A percentile compares a stretch with the other conserved stretches of the same genome.
Evolutionary conservation across 2,113 vertebrate genomes (phyloP).

Genomic region (Balaeniceps rex): DNA sequence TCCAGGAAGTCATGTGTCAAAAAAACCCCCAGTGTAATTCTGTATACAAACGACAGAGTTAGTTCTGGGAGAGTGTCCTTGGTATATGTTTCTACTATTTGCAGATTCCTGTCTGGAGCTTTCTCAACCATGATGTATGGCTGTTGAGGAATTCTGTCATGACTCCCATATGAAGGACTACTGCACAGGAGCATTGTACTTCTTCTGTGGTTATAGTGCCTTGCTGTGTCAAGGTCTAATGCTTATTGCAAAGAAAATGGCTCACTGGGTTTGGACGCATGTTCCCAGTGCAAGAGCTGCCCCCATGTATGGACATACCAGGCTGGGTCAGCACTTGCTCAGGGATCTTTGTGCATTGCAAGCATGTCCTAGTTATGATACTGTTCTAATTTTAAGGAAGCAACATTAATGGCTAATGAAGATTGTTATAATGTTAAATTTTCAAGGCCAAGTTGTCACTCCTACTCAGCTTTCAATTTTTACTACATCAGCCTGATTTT

Average conservation of each 20-base stretch:
- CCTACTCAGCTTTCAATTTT: background rate
- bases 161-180: background rate
- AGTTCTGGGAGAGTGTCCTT: background rate
- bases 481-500: background rate
- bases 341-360: background rate
- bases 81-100: background rate
- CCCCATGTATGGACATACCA: fast-evolving
- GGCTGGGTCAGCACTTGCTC: background rate
- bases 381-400: background rate
- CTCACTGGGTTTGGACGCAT: background rate
- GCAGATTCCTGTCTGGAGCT: background rate
- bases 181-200: background rate
- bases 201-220: background rate
- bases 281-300: background rate
- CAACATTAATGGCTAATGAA: background rate
- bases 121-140: background rate
- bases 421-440: background rate
- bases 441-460: background rate
- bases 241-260: background rate
- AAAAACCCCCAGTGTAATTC: background rate
- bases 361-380: background rate
- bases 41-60: background rate
- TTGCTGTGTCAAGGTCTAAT: background rate
- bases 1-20: background rate
- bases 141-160: background rate